Percentiles rank a stretch among this genome's conserved stretches.
Conservation (phyloP, 2,797 vertebrate species). For the Sebastes oblongus region DNA sequence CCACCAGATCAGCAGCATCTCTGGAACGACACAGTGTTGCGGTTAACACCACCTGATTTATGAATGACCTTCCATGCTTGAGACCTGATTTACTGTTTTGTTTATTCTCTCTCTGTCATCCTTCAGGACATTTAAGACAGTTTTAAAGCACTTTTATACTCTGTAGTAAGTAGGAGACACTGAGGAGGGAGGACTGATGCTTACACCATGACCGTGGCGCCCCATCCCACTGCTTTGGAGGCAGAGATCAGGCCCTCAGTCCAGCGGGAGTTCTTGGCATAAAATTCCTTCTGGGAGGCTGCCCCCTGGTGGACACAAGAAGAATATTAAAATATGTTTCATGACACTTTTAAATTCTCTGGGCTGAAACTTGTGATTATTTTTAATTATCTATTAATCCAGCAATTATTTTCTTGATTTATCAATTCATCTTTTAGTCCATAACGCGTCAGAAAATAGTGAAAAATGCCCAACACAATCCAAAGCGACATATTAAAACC, state of each 20-base stretch:
- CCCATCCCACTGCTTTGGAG: constrained; percentile 97
- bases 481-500: not conserved
- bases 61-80: not conserved
- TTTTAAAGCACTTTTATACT: not conserved
- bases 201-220: constrained; percentile 97
- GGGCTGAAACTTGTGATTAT: not conserved
- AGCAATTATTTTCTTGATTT: not conserved
- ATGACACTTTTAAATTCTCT: not conserved
- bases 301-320: constrained; percentile 84
- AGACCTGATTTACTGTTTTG: not conserved
- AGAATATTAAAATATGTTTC: not conserved
- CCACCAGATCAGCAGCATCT: constrained; percentile 93
- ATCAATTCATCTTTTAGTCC: not conserved
- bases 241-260: constrained; percentile 98
- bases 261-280: constrained; percentile 97
- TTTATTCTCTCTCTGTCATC: not conserved
- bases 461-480: not conserved
- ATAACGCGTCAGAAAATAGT: not conserved
- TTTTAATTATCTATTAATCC: not conserved
- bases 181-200: constrained; percentile 31
- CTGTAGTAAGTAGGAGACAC: not conserved
- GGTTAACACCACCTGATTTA: not conserved
- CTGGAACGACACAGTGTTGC: constrained; percentile 68
- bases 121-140: not conserved
- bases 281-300: constrained; percentile 95